A percentile compares a stretch with the other conserved stretches of the same genome.
phyloP scores from a whole-genome alignment of 2,888 invertebrate genomes.

The Aphidoletes aphidimyza region DNA sequence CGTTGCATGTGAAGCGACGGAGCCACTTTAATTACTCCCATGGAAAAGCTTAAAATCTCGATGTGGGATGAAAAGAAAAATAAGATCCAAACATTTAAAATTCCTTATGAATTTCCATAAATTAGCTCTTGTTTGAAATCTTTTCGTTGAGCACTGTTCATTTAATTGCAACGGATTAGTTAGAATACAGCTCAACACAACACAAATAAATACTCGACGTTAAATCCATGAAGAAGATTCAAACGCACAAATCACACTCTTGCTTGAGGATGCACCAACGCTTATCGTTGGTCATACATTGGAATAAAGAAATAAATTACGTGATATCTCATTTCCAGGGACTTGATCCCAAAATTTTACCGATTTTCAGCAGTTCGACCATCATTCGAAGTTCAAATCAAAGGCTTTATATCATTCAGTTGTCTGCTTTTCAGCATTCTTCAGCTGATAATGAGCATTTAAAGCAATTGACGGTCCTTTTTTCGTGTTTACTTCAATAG shows the following conservation, averaged over 20 bases:
- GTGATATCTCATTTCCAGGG: background rate
- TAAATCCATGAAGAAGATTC: background rate
- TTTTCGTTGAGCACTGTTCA: background rate
- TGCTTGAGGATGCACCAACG: background rate
- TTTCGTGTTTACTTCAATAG: background rate
- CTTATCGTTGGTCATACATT: background rate
- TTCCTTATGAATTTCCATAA: slow-evolving; percentile 22
- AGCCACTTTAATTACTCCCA: slow-evolving; percentile 26
- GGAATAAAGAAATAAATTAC: slow-evolving; percentile 23
- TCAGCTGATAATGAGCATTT: background rate
- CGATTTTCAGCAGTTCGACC: background rate
- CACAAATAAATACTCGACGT: background rate
- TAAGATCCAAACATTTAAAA: background rate
- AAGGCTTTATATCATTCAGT: background rate
- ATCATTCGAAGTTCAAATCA: too few species aligned
- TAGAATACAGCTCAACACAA: background rate
- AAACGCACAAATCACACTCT: background rate
- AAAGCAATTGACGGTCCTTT: background rate
- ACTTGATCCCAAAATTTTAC: background rate
- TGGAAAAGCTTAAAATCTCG: too few species aligned
- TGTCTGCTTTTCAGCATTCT: background rate
- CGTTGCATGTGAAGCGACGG: background rate
- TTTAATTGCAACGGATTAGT: background rate
- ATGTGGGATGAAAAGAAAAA: too few species aligned
- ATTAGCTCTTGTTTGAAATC: background rate